A percentile compares a stretch with the other conserved stretches of the same genome.
Conservation (phyloP, 2,888 invertebrate species). For the Galeruca laticollis region DNA sequence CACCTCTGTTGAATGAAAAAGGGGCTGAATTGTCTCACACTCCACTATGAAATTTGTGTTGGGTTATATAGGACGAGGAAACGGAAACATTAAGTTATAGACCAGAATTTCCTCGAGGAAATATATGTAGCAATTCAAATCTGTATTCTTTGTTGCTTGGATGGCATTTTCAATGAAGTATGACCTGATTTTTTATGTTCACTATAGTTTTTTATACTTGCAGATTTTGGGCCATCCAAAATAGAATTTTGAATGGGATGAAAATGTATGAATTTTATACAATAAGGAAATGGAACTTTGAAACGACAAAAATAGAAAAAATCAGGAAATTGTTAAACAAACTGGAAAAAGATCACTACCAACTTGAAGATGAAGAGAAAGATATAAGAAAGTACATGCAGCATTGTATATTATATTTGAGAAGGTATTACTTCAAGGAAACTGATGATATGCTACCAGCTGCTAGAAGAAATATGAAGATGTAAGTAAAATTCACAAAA, state of each 20-base stretch:
- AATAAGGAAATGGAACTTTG: slow-evolving; percentile 90
- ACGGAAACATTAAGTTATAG: no score
- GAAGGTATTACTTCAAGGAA: slow-evolving; percentile 86
- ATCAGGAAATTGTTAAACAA: slow-evolving; percentile 74
- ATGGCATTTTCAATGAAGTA: no score
- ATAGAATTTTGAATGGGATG: slow-evolving; percentile 84
- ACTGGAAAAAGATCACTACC: slow-evolving; percentile 74
- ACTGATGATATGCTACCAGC: slow-evolving; percentile 83
- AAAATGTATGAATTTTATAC: slow-evolving; percentile 93
- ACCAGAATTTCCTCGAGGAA: no score
- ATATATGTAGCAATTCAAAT: no score
- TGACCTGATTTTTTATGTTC: no score
- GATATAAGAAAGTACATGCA: slow-evolving; percentile 85
- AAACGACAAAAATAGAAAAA: slow-evolving; percentile 65
- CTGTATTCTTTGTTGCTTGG: no score
- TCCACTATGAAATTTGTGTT: no score
- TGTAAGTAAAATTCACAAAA: slow-evolving; percentile 70
- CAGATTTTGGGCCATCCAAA: slow-evolving; percentile 39
- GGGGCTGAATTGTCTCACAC: no score
- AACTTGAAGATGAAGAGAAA: slow-evolving; percentile 76
- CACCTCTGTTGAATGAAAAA: no score
- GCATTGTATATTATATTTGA: slow-evolving; percentile 82
- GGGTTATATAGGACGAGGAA: no score
- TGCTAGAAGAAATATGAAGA: slow-evolving; percentile 81
- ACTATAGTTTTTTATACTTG: slow-evolving; percentile 15